Evolutionary conservation across 2,797 vertebrate genomes (phyloP).

Genomic region (Enteromius anoplus): DNA sequence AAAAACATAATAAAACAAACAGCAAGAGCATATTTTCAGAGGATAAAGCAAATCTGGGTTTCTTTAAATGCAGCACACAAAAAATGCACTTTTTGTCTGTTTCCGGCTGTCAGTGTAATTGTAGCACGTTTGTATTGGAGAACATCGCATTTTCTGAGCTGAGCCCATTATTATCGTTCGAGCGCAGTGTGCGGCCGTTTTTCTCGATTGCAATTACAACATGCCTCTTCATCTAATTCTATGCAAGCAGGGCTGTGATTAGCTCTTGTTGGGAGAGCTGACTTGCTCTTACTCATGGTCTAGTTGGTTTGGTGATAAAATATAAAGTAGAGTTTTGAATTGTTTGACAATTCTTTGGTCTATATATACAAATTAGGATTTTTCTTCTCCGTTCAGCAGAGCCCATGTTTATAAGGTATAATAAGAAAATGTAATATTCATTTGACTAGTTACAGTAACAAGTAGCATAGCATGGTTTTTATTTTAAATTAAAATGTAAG

Average conservation of each 20-base stretch:
- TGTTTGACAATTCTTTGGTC: not conserved
- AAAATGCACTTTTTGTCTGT: not conserved
- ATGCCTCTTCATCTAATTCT: constrained; percentile 28
- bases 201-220: constrained; percentile 29
- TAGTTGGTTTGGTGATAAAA: not conserved
- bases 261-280: constrained; percentile 18
- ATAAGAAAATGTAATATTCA: not conserved
- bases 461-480: not conserved
- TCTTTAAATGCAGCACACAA: not conserved
- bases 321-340: not conserved
- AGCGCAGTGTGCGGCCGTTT: constrained; percentile 17
- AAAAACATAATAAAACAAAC: not conserved
- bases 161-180: not conserved
- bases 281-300: not conserved
- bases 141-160: constrained; percentile 18
- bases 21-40: not conserved
- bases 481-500: not conserved
- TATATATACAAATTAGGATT: not conserved
- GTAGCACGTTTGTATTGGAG: constrained; percentile 12
- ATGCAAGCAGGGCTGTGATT: constrained; percentile 11
- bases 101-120: constrained; percentile 6
- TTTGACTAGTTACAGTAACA: not conserved
- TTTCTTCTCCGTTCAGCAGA: not conserved
- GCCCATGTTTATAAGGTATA: not conserved
- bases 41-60: not conserved